Evolutionary conservation across 2,113 vertebrate genomes (phyloP), one percentile per base, ranked within the genome.

Genomic region (Anseranas semipalmata): DNA sequence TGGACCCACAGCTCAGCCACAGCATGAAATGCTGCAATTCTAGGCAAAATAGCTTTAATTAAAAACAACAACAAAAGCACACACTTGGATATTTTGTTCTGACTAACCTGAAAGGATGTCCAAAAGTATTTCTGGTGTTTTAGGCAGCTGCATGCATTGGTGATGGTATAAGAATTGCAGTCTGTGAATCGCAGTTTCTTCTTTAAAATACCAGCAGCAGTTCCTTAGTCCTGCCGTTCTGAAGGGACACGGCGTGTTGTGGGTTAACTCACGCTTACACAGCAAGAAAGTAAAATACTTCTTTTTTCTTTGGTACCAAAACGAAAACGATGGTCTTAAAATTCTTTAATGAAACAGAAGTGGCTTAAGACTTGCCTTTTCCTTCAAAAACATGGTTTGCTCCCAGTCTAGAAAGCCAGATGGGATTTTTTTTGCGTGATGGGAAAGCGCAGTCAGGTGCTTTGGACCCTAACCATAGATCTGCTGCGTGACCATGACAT

Each of bases 1-100:
- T 35, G 78, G 9, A 3, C 18, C 4, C 15, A 12, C 0, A 1
- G 24, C 75, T 50, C 10, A 3, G 24, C 30, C 35, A 8, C 33
- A 46, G 35, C 21, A 5, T 4, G 20, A 27, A 71, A 18, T 7
- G 10, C 62, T 17, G 24, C 55, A 59, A 1, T 85, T 81, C 18
- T 14, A 5, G 52, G n/a, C 39, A 77, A 35, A 62, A 52, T 7
- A 56, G 21, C 59, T 22, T 56, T 27, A 37, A 48, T 55, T 65
- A 75, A 85, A 24, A 68, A 56, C 22, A 28, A 32, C 60, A 8
- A 0, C 35, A 68, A 37, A 71, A 83, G 52, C 41, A 27, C n/a
- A 21, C 17, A 9, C n/a, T 28, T 21, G n/a, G 41, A 4, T 77
- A 14, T n/a, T 78, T 78, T 37, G 10, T 65, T 71, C 33, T 55